A percentile compares a stretch with the other conserved stretches of the same genome.
These are phyloP conservation scores for Hylyphantes graminicola DNA, from an alignment of 1,140 invertebrate species.

Conservation along the genomic window DNA sequence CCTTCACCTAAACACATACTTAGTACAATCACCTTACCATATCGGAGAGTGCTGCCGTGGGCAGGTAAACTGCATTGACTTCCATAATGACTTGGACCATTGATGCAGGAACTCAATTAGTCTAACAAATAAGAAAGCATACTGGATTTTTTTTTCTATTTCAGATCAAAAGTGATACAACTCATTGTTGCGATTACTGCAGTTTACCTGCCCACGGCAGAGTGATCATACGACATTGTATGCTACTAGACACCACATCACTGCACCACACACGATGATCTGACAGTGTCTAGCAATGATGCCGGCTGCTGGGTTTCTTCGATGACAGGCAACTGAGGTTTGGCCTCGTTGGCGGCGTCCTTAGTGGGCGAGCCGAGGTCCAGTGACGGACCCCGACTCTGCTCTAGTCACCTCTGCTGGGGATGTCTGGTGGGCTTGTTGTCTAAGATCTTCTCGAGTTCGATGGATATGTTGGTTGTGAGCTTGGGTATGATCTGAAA, in stretches of 20 bases:
- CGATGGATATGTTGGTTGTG: slow-evolving; percentile 85
- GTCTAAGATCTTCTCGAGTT: slow-evolving; percentile 90
- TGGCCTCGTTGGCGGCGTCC: not conserved
- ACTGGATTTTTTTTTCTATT: too few relatives aligned
- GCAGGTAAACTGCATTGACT: too few relatives aligned
- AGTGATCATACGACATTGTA: too few relatives aligned
- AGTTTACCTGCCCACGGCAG: too few relatives aligned
- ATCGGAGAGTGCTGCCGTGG: too few relatives aligned
- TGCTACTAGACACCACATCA: not conserved
- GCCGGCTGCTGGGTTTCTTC: slow-evolving; percentile 26
- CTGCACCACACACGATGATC: slow-evolving; percentile 37
- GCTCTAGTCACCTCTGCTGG: slow-evolving; percentile 70
- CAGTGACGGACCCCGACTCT: slow-evolving; percentile 50
- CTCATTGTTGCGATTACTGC: too few relatives aligned
- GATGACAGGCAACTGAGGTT: slow-evolving; percentile 21
- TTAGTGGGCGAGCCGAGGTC: slow-evolving; percentile 48
- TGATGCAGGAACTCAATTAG: too few relatives aligned
- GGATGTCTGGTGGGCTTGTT: slow-evolving; percentile 92
- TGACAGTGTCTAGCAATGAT: slow-evolving; percentile 33
- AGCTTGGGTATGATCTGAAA: slow-evolving; percentile 88
- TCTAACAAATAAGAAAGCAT: too few relatives aligned
- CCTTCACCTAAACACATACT: too few relatives aligned
- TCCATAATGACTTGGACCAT: too few relatives aligned
- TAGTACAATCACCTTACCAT: too few relatives aligned
- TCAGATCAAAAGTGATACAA: too few relatives aligned